A percentile compares a stretch with the other conserved stretches of the same genome.
phyloP scores from a whole-genome alignment of 2,113 vertebrate species.

The Irena cyanogastra region DNA sequence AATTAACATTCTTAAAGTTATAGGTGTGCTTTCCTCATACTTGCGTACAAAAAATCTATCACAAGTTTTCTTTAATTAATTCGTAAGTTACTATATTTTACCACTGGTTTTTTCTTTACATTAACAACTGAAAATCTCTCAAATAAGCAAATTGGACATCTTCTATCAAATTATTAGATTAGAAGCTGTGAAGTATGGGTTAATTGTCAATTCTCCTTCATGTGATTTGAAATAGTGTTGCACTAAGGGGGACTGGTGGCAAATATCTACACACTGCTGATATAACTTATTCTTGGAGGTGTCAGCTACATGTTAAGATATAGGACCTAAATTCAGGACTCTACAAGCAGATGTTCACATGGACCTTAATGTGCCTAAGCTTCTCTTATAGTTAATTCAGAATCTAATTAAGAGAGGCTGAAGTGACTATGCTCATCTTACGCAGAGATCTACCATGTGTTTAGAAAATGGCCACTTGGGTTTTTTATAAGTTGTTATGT shows the following conservation, averaged over 20 bases:
- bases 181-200: not conserved
- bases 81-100: accelerated
- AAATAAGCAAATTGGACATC: not conserved
- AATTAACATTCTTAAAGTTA: not conserved
- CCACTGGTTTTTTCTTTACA: not conserved
- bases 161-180: not conserved
- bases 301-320: not conserved
- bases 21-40: not conserved
- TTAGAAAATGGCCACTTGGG: not conserved
- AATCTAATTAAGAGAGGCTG: not conserved
- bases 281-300: not conserved
- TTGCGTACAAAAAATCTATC: not conserved
- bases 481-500: not conserved
- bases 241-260: too few species aligned
- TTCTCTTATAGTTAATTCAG: not conserved
- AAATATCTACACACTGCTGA: not conserved
- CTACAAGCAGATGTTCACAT: not conserved
- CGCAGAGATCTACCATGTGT: not conserved
- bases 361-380: not conserved
- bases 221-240: not conserved
- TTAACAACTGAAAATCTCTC: not conserved
- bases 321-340: not conserved
- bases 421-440: not conserved
- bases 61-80: not conserved
- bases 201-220: not conserved